Evolutionary conservation across 1,140 invertebrate species (phyloP), one percentile per base, ranked within the genome.

Genomic region (Physella acuta): DNA sequence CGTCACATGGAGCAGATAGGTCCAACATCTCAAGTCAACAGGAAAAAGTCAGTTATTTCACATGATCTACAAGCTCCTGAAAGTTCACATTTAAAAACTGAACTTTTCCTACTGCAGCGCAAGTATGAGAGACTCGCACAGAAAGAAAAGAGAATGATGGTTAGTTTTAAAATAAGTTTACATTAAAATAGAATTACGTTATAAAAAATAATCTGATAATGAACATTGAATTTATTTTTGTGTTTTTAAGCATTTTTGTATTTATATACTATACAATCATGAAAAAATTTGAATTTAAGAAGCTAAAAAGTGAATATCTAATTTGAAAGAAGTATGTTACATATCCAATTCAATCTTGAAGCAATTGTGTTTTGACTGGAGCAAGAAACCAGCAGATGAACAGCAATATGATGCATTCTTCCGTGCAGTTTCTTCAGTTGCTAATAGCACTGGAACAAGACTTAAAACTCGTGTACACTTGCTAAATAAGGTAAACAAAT

Each of bases 61-160:
- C 68, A 74, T 26, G 79, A 81, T 11, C 60, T 72, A 3, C n/a
- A 61, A 5, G 74, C 74, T 17, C 71, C 74, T 4, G 77, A 81
- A 49, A 74, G 78, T 34, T 75, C 77, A 1, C 81, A 84, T 31
- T 63, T 85, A 8, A 84, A 84, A 69, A 81, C 82, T 34, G 84
- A 85, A 60, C 68, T 84, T 11, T 70, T 81, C 14, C 62, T 85
- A 33, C 64, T 85, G 16, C 82, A 84, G 71, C 76, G 81, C 20
- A 85, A 85, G 64, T 83, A 81, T 72, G 82, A 85, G 55, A 68
- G 83, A 36, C 78, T 85, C 17, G 75, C 77, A 56, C 75, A 80
- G 55, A 85, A 85, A 64, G 84, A 85, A 73, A 74, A 74, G 51
- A 72, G 82, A 49, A 77, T 85, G 70, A 82, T 84, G 77, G 82